phyloP scores from a whole-genome alignment of 2,113 vertebrate species.

The Potamarius usumacintae region DNA sequence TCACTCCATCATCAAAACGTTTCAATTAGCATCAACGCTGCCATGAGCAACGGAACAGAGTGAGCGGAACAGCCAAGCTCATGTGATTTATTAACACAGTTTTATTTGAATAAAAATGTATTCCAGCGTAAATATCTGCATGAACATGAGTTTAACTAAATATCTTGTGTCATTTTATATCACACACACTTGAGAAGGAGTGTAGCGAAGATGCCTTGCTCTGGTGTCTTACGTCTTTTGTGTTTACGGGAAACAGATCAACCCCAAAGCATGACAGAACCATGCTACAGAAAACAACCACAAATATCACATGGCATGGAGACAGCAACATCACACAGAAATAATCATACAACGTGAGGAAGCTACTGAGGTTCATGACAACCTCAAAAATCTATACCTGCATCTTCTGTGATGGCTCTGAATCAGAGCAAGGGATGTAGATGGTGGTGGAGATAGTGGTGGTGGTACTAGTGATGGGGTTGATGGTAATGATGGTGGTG shows the following conservation, averaged over 20 bases:
- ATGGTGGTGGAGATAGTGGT: background rate
- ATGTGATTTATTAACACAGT: background rate
- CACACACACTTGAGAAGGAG: background rate
- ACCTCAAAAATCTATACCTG: background rate
- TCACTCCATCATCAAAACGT: constrained; percentile 6
- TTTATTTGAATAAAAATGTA: background rate
- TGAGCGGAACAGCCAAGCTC: background rate
- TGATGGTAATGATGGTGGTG: no score
- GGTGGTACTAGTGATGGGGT: background rate
- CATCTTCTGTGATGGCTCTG: background rate
- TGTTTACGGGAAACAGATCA: background rate
- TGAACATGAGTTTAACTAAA: background rate
- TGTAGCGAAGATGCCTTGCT: background rate
- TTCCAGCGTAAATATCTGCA: background rate
- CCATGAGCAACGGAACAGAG: background rate
- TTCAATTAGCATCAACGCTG: background rate
- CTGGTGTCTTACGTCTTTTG: background rate
- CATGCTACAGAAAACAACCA: background rate
- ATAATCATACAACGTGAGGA: no score
- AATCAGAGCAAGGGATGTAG: background rate
- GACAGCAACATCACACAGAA: background rate
- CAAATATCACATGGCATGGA: background rate
- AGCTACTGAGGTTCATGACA: background rate
- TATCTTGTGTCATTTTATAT: background rate
- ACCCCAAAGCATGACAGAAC: background rate